Percentiles rank a stretch among this genome's conserved stretches.
phyloP scores from a whole-genome alignment of 2,888 invertebrate species.

The Drosophila ustulata region DNA sequence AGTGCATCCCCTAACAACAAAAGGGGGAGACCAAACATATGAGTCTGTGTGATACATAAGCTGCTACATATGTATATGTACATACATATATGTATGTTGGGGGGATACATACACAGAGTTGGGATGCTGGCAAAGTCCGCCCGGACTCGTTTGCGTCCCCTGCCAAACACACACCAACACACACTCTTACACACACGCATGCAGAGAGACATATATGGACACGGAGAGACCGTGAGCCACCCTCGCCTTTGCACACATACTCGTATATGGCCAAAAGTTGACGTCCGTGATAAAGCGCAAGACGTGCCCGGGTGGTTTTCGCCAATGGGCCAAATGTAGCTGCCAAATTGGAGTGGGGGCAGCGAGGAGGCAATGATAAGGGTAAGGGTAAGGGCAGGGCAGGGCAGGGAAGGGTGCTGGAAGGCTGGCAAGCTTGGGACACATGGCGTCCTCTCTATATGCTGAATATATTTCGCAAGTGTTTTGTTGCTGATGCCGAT shows the following conservation, averaged over 20 bases:
- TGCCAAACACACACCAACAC: constrained; percentile 14
- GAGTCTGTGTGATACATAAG: constrained; percentile 23
- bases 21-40: constrained; percentile 27
- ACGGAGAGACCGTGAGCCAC: constrained; percentile 51
- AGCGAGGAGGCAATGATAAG: neutral
- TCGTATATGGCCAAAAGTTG: constrained; percentile 74
- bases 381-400: neutral
- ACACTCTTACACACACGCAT: constrained; percentile 6
- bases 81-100: neutral
- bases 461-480: constrained; percentile 65
- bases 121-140: constrained; percentile 31
- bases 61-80: constrained; percentile 25
- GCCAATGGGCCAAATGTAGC: constrained; percentile 41
- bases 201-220: constrained; percentile 2
- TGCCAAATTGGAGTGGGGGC: neutral
- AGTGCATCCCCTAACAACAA: constrained; percentile 44
- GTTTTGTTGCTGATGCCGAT: constrained; percentile 17
- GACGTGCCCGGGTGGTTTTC: constrained; percentile 68
- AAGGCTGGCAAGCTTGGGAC: constrained; percentile 39
- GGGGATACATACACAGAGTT: constrained; percentile 39
- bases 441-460: constrained; percentile 56
- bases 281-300: constrained; percentile 58
- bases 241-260: constrained; percentile 53
- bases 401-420: constrained; percentile 16
- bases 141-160: constrained; percentile 7